Conservation (phyloP, 1,140 invertebrate species). For the Hypothenemus hampei region DNA sequence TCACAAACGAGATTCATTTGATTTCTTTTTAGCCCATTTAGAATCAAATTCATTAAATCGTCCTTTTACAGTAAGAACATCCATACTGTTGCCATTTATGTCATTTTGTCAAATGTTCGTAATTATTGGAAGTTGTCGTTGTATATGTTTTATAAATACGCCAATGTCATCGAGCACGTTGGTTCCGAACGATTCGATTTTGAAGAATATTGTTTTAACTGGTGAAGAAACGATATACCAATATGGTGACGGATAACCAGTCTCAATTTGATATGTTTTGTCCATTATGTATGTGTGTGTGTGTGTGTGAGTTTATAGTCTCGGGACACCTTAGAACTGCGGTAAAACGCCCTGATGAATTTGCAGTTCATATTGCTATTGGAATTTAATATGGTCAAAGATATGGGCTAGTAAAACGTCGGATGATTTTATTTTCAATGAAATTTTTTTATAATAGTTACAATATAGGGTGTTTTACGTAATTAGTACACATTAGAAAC, state of each 20-base stretch:
- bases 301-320: too few species aligned
- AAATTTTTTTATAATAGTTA: too few species aligned
- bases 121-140: slow-evolving; percentile 13
- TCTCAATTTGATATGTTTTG: slow-evolving; percentile 7
- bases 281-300: too few species aligned
- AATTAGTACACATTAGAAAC: too few species aligned
- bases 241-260: background rate
- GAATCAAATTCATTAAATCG: slow-evolving; percentile 23
- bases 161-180: slow-evolving; percentile 3
- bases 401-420: slow-evolving; percentile 9
- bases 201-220: background rate
- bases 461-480: too few species aligned
- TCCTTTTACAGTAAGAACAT: slow-evolving; percentile 18
- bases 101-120: slow-evolving; percentile 22
- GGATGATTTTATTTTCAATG: too few species aligned
- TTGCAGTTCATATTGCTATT: slow-evolving; percentile 2
- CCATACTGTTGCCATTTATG: slow-evolving; percentile 22
- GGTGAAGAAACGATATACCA: background rate
- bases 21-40: slow-evolving; percentile 20
- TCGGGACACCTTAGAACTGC: slow-evolving; percentile 14
- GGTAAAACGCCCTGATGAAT: slow-evolving; percentile 12
- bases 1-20: slow-evolving; percentile 13
- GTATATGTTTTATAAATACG: slow-evolving; percentile 13
- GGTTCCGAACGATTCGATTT: background rate
- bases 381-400: slow-evolving; percentile 7